These are phyloP conservation scores for Ormyrus nitidulus DNA, from an alignment of 2,888 invertebrate species.

Conservation along the genomic window DNA sequence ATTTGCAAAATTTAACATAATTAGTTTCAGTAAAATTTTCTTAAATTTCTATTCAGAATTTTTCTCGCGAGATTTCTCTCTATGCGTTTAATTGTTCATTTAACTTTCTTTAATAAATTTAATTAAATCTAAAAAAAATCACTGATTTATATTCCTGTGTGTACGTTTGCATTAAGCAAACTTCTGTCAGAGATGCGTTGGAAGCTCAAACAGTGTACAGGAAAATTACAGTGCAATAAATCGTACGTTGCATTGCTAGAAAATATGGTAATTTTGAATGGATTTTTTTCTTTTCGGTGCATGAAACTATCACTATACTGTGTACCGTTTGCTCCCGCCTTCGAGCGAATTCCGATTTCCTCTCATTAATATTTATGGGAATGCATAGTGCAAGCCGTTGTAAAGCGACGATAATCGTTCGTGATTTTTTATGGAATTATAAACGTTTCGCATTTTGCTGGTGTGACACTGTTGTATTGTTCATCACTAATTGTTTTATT, in stretches of 20 bases:
- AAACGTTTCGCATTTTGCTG: constrained; percentile 40
- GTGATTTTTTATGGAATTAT: constrained; percentile 30
- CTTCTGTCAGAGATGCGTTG: neutral
- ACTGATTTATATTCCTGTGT: too few species aligned
- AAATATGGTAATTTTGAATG: constrained; percentile 33
- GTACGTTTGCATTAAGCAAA: too few species aligned
- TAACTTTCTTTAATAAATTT: neutral
- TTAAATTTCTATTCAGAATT: too few species aligned
- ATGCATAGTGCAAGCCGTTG: constrained; percentile 39
- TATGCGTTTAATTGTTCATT: neutral
- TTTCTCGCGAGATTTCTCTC: neutral
- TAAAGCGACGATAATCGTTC: constrained; percentile 27
- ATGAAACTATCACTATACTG: constrained; percentile 32
- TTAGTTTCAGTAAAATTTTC: too few species aligned
- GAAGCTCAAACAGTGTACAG: neutral
- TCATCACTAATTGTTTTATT: neutral
- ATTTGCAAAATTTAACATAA: too few species aligned
- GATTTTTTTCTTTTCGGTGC: constrained; percentile 38
- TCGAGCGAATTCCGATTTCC: constrained; percentile 33
- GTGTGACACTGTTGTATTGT: constrained; percentile 16
- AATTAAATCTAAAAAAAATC: neutral
- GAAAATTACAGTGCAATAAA: neutral
- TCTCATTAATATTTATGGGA: constrained; percentile 51
- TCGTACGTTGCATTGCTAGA: neutral
- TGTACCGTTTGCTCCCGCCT: constrained; percentile 22